Evolutionary conservation across 2,113 vertebrate genomes (phyloP).

Genomic region (Bos javanicus): DNA sequence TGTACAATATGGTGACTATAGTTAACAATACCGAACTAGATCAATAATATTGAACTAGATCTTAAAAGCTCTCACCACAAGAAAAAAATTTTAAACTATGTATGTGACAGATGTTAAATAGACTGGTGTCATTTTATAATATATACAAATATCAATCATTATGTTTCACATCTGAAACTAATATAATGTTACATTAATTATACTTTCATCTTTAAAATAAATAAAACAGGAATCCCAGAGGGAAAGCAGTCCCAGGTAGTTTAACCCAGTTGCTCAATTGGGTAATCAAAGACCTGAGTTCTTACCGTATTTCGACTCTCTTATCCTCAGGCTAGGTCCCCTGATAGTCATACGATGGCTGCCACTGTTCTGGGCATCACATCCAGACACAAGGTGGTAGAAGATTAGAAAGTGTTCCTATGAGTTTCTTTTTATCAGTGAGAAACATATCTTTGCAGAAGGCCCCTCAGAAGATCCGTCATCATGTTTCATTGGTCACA

Average conservation of each 20-base stretch:
- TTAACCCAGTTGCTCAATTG: neutral
- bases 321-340: neutral
- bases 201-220: neutral
- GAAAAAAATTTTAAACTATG: neutral
- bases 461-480: neutral
- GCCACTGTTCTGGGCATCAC: neutral
- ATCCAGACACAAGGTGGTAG: neutral
- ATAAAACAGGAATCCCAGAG: neutral
- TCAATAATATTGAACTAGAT: neutral
- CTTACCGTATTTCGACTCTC: neutral
- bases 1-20: neutral
- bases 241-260: neutral
- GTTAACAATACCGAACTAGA: neutral
- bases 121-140: neutral
- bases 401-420: neutral
- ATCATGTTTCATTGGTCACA: neutral
- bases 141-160: neutral
- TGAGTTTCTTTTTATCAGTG: neutral
- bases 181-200: neutral
- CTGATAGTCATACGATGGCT: neutral
- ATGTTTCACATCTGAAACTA: neutral
- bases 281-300: neutral
- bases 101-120: neutral
- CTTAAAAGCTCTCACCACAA: neutral
- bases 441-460: neutral